Base-by-base conservation (phyloP, 2,888 invertebrate species). In the Homarus gammarus region DNA sequence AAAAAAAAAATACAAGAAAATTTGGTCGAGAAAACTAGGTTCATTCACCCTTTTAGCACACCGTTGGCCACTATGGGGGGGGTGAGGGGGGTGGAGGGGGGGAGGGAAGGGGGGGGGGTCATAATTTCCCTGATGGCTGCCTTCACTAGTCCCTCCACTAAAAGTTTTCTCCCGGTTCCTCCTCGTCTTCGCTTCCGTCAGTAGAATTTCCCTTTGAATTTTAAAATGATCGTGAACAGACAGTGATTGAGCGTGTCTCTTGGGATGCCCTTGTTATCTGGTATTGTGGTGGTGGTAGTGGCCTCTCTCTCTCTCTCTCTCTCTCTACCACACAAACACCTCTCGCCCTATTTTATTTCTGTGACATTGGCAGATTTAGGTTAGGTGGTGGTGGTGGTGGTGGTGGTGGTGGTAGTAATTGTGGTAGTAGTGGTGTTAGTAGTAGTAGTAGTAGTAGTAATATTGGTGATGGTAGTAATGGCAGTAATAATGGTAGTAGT, bases 201-300 rank as follows among this genome's bases (percentile, higher is more conserved):
- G 78, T 49, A 78, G 78, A 78, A 49, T 49, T n/a, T 85, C 79
- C 83, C 84, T 77, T 84, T 83, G 83, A 88, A 77, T 88, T 88
- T 88, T 88, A 83, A 88, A 88, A 75, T 87, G 68, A 27, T 31
- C 38, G 33, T 90, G 87, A 90, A 90, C 87, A n/a, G 84, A 44
- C 27, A 36, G 70, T 90, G 90, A 90, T 90, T 90, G 90, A 84
- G 70, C 33, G 78, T 64, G 79, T 78, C 90, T 84, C 87, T 27
- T 6, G 90, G 87, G 90, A 90, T 15, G 44, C 56, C 87, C 90
- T 90, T 90, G 90, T 90, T 90, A 90, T 90, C 64, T 38, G 61
- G 87, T 84, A 90, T 90, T 90, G 90, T 86, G 81, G 83, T 27
- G 44, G 12, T 22, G 33, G 38, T 18, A n/a, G n/a, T 22, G 3